Evolutionary conservation across 2,113 vertebrate species (phyloP), one percentile per base, ranked within the genome.

Genomic region (Mungos mungo): DNA sequence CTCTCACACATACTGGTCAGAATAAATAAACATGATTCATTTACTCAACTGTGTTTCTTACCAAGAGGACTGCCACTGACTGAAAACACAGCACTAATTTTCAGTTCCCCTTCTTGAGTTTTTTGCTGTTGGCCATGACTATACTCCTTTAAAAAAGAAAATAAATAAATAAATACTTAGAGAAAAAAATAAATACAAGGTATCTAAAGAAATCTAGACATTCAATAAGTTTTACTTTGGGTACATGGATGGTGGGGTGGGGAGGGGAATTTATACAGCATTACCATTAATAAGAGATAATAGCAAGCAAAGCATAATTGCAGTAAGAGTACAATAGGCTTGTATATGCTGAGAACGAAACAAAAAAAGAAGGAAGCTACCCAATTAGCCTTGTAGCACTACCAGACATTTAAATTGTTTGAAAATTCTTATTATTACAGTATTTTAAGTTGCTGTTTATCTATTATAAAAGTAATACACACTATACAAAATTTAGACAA

Each of bases 1-100:
- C 54, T 95, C 41, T 97, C 60, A 95, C 66, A 94, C 68, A 97
- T 81, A 72, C 27, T 72, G 60, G 54, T 96, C 63, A 96, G 91
- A 97, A 95, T 92, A 93, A 96, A 93, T 18, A 97, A 90, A 81
- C 29, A 96, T 23, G 66, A 96, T 91, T 95, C 79, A 97, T 93
- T 95, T 87, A 97, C 69, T 97, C 90, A 98, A 87, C 89, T 74
- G 90, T 96, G 57, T 96, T 97, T 98, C 99, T 99, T 99, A 99
- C 99, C 99, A 95, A 99, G 97, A 96, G 99, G 99, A 98, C 98
- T 99, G 94, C 98, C 99, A 76, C 99, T 99, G 98, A 99, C 99
- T 80, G 99, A 99, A 99, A 99, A 99, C 60, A 99, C 99, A 18
- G 99, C 99, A 45, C 99, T 99, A 97, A 99, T 99, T 99, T 99